Conservation (phyloP, 1,140 invertebrate genomes). For the Cotesia chilonis region DNA sequence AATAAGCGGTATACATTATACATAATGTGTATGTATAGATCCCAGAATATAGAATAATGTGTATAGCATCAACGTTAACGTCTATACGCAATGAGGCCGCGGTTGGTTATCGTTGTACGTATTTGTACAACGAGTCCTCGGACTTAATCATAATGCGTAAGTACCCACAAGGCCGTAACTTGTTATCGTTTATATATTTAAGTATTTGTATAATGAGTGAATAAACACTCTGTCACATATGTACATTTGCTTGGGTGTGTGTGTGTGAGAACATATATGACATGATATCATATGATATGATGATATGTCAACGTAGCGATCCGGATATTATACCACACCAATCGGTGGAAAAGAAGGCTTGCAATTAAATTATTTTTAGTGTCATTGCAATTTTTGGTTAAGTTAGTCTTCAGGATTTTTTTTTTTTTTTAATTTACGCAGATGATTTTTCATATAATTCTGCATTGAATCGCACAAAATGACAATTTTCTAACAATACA, state of each 20-base stretch:
- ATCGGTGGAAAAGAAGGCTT: too few relatives aligned
- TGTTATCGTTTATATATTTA: conserved; percentile 48
- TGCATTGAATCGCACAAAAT: too few relatives aligned
- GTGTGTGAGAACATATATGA: background rate
- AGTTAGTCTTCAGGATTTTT: too few relatives aligned
- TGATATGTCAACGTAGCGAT: too few relatives aligned
- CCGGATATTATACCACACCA: too few relatives aligned
- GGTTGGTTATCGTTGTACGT: conserved; percentile 38
- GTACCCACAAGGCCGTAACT: conserved; percentile 43
- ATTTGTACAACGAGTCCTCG: conserved; percentile 46
- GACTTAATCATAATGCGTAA: conserved; percentile 48
- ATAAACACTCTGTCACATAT: conserved; percentile 15
- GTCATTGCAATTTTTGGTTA: too few relatives aligned
- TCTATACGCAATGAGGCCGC: conserved; percentile 42
- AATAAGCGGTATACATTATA: too few relatives aligned
- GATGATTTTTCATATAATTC: too few relatives aligned
- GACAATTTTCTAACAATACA: too few relatives aligned
- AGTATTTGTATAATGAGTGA: conserved; percentile 39
- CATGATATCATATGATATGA: too few relatives aligned
- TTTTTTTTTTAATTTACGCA: too few relatives aligned
- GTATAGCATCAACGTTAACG: conserved; percentile 25
- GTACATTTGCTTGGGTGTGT: background rate
- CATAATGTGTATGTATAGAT: background rate
- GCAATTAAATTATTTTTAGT: too few relatives aligned
- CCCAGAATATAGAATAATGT: conserved; percentile 14